Evolutionary conservation across 2,888 invertebrate genomes (phyloP), one percentile per base, ranked within the genome.

Genomic region (Mantis religiosa): DNA sequence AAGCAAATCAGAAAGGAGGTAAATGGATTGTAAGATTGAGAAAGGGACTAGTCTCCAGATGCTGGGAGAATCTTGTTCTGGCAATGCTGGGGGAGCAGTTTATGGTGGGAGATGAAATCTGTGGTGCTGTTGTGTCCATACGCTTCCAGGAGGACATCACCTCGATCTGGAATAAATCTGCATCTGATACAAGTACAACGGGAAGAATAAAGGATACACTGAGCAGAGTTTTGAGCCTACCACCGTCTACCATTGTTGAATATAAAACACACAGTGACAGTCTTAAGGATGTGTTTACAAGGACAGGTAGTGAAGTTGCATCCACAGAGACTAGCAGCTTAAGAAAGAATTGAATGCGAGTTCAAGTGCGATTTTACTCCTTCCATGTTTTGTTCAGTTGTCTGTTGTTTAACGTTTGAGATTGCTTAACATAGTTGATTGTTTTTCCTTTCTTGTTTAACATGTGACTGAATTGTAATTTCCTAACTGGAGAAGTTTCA

Each of bases 51-150:
- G 98, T 98, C 87, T 98, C 98, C 81, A 96, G 99, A 90, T 99
- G 99, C 92, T 99, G 99, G 99, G 99, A 99, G 94, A 99, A 99
- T 94, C 95, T 99, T 89, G 97, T 99, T 92, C 96, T 99, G 95
- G 99, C 99, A 90, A 98, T 99, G 97, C 94, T 99, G 91, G 99
- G 99, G 7, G 99, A 99, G 93, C 99, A 99, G 95, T 99, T 99
- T 95, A 97, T 99, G 96, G 99, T 99, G 83, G 99, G 99, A 28
- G 97, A 98, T 91, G 99, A 99, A 94, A 98, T 99, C 92, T 99
- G 99, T 94, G 99, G 99, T 27, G 97, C 99, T 90, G 99, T 99
- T 90, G 97, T 99, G 91, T 99, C 99, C 88, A 97, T 99, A 91
- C 95, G 99, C 92, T 98, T 97, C 94, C 98, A 97, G 95, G 97